A percentile compares a stretch with the other conserved stretches of the same genome.
phyloP scores from a whole-genome alignment of 2,888 invertebrate species.

The Stenolophus ochropezus region DNA sequence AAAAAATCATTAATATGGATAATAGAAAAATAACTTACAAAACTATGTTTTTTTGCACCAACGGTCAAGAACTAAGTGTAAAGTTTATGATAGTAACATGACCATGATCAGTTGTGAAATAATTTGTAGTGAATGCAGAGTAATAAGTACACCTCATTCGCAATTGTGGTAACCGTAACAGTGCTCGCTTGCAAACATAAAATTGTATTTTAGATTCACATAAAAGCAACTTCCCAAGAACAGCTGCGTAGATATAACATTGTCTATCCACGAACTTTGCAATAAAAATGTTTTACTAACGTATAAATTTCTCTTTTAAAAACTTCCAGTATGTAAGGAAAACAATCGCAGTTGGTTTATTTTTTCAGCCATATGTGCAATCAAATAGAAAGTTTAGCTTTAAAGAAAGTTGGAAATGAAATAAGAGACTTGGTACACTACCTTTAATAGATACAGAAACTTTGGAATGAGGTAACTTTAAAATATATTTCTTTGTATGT shows the following conservation, averaged over 20 bases:
- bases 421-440: constrained; percentile 22
- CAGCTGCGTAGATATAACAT: constrained; percentile 22
- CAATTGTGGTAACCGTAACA: background rate
- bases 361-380: constrained; percentile 41
- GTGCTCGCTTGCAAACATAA: background rate
- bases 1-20: no score
- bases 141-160: background rate
- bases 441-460: constrained; percentile 15
- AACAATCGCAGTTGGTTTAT: constrained; percentile 22
- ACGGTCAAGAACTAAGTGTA: background rate
- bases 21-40: no score
- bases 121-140: background rate
- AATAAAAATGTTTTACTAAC: constrained; percentile 41
- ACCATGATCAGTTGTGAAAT: background rate
- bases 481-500: constrained; percentile 31
- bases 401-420: constrained; percentile 46
- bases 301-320: constrained; percentile 32
- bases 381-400: constrained; percentile 37
- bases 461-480: constrained; percentile 7
- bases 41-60: no score
- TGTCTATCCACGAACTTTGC: constrained; percentile 19
- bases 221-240: constrained; percentile 14
- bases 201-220: constrained; percentile 34
- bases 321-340: constrained; percentile 8
- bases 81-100: background rate